Evolutionary conservation across 2,113 vertebrate genomes (phyloP).

Genomic region (Neopipo cinnamomea): DNA sequence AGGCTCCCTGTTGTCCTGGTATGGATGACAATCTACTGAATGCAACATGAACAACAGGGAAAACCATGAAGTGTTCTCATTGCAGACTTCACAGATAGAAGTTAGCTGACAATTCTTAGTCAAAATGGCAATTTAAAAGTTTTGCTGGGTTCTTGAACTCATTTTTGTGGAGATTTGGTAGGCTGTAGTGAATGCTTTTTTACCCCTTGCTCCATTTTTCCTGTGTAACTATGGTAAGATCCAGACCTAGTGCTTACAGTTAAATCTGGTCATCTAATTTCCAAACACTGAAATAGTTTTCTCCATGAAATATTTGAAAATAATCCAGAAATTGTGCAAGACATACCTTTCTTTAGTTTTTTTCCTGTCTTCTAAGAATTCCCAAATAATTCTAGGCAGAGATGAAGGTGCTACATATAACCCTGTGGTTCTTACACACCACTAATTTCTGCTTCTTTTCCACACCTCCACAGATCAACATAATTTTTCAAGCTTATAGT

Average conservation of each 20-base stretch:
- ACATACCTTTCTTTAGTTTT: neutral
- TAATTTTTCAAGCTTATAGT: neutral
- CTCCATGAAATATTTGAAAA: neutral
- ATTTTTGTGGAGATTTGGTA: neutral
- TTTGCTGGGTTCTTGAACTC: neutral
- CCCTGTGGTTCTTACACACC: neutral
- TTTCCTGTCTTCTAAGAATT: neutral
- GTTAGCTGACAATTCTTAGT: neutral
- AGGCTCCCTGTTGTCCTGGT: neutral
- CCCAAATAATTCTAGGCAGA: neutral
- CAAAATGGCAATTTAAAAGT: neutral
- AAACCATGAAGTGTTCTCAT: neutral
- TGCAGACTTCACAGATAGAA: neutral
- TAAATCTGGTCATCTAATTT: neutral
- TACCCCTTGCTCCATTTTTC: neutral
- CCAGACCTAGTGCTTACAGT: neutral
- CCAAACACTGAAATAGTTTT: neutral
- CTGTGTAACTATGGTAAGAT: neutral
- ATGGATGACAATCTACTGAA: neutral
- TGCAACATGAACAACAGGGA: fast-evolving
- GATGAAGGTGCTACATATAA: neutral
- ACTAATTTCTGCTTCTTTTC: neutral
- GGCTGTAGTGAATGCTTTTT: neutral
- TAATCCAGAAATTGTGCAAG: neutral
- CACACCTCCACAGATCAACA: neutral